Evolutionary conservation across 1,140 invertebrate genomes (phyloP).

Genomic region (Aphis gossypii): DNA sequence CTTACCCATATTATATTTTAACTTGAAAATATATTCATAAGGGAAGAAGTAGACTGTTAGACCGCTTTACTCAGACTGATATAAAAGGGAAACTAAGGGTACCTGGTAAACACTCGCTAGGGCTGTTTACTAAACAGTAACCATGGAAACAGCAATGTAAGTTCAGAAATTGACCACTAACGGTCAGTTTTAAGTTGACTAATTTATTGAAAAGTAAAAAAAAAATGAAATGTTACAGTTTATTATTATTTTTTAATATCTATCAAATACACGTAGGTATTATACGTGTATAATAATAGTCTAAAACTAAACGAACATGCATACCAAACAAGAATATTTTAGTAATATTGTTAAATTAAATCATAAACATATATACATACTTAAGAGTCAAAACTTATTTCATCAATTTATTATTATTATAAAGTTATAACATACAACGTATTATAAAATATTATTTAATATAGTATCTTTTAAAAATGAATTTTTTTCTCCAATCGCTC

Average conservation of each 20-base stretch:
- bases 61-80: constrained; percentile 43
- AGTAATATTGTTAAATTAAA: neutral
- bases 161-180: constrained; percentile 53
- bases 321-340: neutral
- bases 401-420: neutral
- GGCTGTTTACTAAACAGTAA: constrained; percentile 50
- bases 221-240: neutral
- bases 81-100: constrained; percentile 32
- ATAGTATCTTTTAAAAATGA: neutral
- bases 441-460: neutral
- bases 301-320: neutral
- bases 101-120: constrained; percentile 38
- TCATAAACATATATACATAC: neutral
- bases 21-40: constrained; percentile 32
- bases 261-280: neutral
- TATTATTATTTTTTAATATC: constrained; percentile 16
- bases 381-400: too few species aligned
- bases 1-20: constrained; percentile 53
- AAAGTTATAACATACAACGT: neutral
- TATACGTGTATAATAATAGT: neutral
- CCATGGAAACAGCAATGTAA: constrained; percentile 39
- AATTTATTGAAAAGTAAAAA: constrained; percentile 43
- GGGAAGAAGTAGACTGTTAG: constrained; percentile 42
- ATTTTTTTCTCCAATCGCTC: neutral
- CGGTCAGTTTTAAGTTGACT: constrained; percentile 35